Conservation (phyloP, 2,113 vertebrate genomes). For the Spilogale gracilis region DNA sequence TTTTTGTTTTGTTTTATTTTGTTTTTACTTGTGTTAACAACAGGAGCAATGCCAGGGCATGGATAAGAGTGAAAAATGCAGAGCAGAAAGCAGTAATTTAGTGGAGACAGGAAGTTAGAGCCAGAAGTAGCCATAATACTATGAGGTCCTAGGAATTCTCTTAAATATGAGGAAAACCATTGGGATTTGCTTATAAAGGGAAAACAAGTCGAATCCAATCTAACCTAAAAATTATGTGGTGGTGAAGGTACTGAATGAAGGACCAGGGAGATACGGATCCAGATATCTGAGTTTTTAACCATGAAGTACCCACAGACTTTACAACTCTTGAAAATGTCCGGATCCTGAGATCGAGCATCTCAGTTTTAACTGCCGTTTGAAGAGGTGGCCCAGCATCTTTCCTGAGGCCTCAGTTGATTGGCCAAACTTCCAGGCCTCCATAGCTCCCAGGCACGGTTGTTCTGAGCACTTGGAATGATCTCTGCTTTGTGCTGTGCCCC, state of each 20-base stretch:
- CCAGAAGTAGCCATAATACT: background rate
- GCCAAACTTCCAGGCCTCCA: rapidly evolving
- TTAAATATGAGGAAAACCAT: background rate
- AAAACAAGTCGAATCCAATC: background rate
- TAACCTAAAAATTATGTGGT: background rate
- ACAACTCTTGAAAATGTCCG: background rate
- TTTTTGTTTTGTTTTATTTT: too few relatives aligned
- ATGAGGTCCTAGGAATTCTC: background rate
- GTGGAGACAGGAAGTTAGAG: slow-evolving; percentile 2
- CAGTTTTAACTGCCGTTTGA: background rate
- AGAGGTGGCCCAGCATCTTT: background rate
- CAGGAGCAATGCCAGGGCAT: background rate
- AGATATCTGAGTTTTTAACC: background rate
- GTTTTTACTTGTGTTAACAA: background rate
- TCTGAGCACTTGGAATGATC: background rate
- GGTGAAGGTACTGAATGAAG: background rate
- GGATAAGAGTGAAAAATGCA: slow-evolving; percentile 32
- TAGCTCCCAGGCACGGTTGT: background rate
- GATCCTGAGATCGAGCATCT: background rate
- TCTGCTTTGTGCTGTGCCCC: background rate
- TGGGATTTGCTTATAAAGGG: background rate
- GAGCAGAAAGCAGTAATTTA: background rate
- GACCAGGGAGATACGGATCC: background rate
- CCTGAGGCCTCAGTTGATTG: background rate
- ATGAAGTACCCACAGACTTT: background rate